Base-by-base conservation (phyloP, 2,113 vertebrate species). In the Carassius auratus region DNA sequence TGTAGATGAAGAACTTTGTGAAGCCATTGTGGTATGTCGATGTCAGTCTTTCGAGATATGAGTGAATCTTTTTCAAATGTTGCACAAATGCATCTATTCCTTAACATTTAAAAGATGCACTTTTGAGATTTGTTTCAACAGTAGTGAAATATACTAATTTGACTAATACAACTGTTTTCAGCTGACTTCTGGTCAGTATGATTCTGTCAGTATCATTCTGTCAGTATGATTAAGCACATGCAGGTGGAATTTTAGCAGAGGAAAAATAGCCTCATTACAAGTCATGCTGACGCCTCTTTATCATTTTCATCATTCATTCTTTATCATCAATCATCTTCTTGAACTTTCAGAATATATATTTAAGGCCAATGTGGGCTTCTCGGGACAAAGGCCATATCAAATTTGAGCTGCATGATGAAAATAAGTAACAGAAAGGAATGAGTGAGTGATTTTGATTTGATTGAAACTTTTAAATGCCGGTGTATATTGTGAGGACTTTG, bases 61-160 rank as follows among this genome's bases (percentile, higher is more conserved):
- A 75, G n/a, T 48, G 7, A 33, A 33, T 68, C 30, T 23, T n/a
- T 75, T 59, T 77, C 3, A 45, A 66, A 80, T 80, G 78, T 64
- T 80, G 78, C 78, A 66, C 14, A 80, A 64, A 48, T 64, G 21
- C 77, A 80, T 17, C 21, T 17, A 5, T 80, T 15, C 3, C 5
- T 14, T 75, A 50, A 23, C 10, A 4, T 75, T 26, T 75, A 26
- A 50, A 75, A 23, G 42, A 75, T 75, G 71, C 71, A 75, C 42
- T 48, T 75, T 50, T n/a, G 23, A 21, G n/a, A 23, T 75, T 26
- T 3, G 13, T 75, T 26, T 48, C 4, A 74, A 48, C 4, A 48
- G 1, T 15, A 14, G 42, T 8, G 13, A 45, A 75, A 74, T 45
- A 45, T 45, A 45, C 71, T 48, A 0, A 71, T 38, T 38, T 74